Evolutionary conservation across 2,113 vertebrate genomes (phyloP), one percentile per base, ranked within the genome.

Genomic region (Phylloscopus whistleri): DNA sequence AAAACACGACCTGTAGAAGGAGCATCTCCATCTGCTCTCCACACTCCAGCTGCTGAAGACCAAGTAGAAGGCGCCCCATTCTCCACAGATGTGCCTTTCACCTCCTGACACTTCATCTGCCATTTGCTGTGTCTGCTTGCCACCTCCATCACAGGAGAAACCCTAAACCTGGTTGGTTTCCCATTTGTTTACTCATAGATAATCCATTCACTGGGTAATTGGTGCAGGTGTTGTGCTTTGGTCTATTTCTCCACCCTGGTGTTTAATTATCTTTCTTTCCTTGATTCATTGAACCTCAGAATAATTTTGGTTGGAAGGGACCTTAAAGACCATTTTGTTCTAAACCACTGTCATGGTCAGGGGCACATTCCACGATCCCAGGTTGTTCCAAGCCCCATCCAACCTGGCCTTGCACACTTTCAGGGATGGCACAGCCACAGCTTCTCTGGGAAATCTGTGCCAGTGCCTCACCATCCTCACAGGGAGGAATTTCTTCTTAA

Each of bases 1-100:
- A 21, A 72, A 67, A 37, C 27, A 11, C 0, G 0, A 51, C 30
- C 15, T 37, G 84, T 16, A 43, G 64, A 35, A 53, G 41, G 49
- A 93, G 11, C 15, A 49, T 74, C 51, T 84, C 30, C 18, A 33
- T 37, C 79, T 91, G 21, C n/a, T 77, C 6, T 75, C 37, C 11
- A 13, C 7, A 0, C 6, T 76, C 15, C 44, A 5, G 60, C 46
- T 84, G 4, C 60, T 83, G 48, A 59, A 76, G 23, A 68, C 4
- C 11, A 75, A 55, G 56, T 19, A 51, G 62, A 78, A 76, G 44
- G 11, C 0, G 0, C 63, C 20, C 73, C 15, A 6, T 89, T 72
- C 76, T 46, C 56, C 59, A 16, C 20, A 37, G 53, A 56, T 37
- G 19, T 59, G 17, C 35, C n/a, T 85, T 78, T 82, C 11, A 43